Base-by-base conservation (phyloP, 2,888 invertebrate genomes). In the Drosophila kuntzei region DNA sequence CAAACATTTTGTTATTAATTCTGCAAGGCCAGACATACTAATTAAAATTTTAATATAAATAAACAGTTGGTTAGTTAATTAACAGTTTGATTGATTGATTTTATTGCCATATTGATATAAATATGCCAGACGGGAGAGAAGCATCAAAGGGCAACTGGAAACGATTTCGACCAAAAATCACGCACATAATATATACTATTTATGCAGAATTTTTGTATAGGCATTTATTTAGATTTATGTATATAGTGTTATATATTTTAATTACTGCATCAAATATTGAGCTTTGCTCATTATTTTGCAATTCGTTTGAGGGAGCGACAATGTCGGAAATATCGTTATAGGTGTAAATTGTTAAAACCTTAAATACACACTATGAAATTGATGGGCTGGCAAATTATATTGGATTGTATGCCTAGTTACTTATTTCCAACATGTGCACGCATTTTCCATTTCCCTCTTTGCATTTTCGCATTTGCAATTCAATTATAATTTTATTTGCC, bases 41-140 rank as follows among this genome's bases (percentile, higher is more conserved):
- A 82, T 82, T 79, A 76, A 73, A 83, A 81, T 66, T 74, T 64
- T 75, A 61, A 83, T 47, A 70, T 65, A 71, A 65, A 76, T 70
- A 74, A 67, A 64, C 63, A 76, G 61, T 39, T 60, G 63, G 80
- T 81, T 76, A 82, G 82, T 83, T 80, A 83, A 83, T 85, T 85
- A 79, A 85, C 76, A 76, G 71, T 74, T 72, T 83, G 85, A 83
- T 85, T 85, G 85, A 83, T 85, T 79, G 77, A 57, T 62, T 69
- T 63, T 57, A 79, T 79, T 84, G 54, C 64, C 18, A 18, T 65
- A 68, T 62, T 72, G 76, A 64, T 76, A 68, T 58, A 68, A 67
- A 71, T 70, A 49, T 53, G 49, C 9, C 72, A 12, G 71, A 11
- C 12, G 41, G n/a, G 20, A 18, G 58, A 22, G 20, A 16, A 14